Base-by-base conservation (phyloP, 1,140 invertebrate species). In the Zophobas morio region DNA sequence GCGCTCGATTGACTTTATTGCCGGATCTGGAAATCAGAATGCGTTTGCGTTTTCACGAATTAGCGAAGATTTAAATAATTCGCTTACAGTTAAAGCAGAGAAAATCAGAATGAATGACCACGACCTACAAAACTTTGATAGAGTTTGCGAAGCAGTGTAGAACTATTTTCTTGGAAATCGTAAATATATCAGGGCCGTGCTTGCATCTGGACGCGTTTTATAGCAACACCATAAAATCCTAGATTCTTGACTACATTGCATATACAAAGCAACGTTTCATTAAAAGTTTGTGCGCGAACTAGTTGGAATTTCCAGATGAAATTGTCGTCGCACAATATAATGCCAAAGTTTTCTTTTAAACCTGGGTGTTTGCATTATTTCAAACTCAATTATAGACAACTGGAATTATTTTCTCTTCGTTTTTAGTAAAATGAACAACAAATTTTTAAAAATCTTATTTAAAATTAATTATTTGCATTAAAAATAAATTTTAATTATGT, bases 121-220 rank as follows among this genome's bases (percentile, higher is more conserved):
- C 54, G 20, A 32, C 20, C 20, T 53, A 53, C 4, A 20, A 53
- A 57, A 57, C 54, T 57, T 57, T 57, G 54, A 57, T 57, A 35
- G 54, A 57, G 54, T 57, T 57, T 57, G 54, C 54, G 3, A 35
- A 3, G 2, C 3, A 35, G 2, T 20, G 6, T 20, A 35, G 35
- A 57, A 57, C 54, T 35, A 57, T 57, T 36, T 57, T 35, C 54
- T 57, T 57, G 1, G 35, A 20, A 57, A 36, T 57, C 54, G 54
- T 57, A 57, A 57, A 57, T 57, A 57, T 51, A 6, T 4, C 49
- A 6, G n/a, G n/a, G 4, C 49, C 3, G 49, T 46, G 20, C 49
- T 6, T 46, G 42, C 6, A 8, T 46, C 6, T 46, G n/a, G 4
- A 57, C 54, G 8, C 3, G 4, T 57, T 57, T 57, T 35, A 57